phyloP scores from a whole-genome alignment of 2,888 invertebrate species.

The Sarcophaga subvicina region DNA sequence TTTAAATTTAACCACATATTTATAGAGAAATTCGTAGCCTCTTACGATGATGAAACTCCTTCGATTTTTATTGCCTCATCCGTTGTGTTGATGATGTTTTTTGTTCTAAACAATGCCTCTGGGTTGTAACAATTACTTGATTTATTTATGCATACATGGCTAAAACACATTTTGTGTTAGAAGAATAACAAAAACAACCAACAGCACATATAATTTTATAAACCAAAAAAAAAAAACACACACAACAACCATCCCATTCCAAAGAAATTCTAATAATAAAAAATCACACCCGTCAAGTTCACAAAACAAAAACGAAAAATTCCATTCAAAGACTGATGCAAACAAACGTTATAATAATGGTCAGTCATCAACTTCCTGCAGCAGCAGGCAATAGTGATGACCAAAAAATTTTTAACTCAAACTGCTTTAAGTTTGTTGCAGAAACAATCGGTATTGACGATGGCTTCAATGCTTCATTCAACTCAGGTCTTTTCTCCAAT shows the following conservation, averaged over 20 bases:
- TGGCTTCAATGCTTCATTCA: constrained; percentile 32
- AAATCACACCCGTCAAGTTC: constrained; percentile 65
- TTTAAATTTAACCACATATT: too few relatives aligned
- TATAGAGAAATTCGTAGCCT: background rate
- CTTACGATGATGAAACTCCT: constrained; percentile 5
- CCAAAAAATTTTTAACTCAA: background rate
- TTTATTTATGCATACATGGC: constrained; percentile 62
- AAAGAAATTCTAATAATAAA: constrained; percentile 49
- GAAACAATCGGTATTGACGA: constrained; percentile 6
- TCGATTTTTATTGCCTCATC: constrained; percentile 22
- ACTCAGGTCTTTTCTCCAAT: constrained; percentile 3
- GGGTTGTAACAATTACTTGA: constrained; percentile 67
- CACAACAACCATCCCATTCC: background rate
- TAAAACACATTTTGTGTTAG: constrained; percentile 49
- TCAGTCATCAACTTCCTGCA: constrained; percentile 35
- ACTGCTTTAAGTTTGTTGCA: constrained; percentile 26
- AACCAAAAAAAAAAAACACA: background rate
- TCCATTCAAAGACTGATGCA: constrained; percentile 2
- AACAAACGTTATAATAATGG: constrained; percentile 66
- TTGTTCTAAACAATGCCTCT: constrained; percentile 10
- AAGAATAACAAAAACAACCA: constrained; percentile 42
- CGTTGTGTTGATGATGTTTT: background rate
- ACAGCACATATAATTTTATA: constrained; percentile 16
- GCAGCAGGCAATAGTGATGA: background rate
- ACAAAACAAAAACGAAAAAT: constrained; percentile 12